Conservation (phyloP, 53 echinoderm and acorn worm genomes). For the Luidia sarsii region DNA sequence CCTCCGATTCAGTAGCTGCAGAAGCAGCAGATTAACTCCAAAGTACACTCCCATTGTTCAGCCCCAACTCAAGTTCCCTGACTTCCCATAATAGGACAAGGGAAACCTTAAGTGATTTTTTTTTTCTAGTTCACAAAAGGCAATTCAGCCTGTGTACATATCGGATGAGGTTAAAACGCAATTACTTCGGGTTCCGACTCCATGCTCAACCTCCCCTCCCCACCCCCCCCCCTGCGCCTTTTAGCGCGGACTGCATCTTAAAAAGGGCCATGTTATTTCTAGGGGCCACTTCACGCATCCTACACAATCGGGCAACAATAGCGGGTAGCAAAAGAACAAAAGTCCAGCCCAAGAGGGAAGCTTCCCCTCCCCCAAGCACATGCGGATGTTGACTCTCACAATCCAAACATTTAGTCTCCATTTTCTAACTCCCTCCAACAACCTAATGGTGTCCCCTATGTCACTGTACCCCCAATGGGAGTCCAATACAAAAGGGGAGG, state of each 20-base stretch:
- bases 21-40: too few relatives aligned
- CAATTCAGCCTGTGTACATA: neutral
- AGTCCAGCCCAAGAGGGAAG: too few relatives aligned
- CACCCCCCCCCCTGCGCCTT: neutral
- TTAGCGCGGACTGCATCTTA: neutral
- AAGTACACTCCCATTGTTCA: neutral
- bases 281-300: neutral
- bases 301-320: neutral
- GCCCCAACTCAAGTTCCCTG: neutral
- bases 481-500: too few relatives aligned
- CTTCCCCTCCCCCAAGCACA: too few relatives aligned
- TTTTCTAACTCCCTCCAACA: neutral
- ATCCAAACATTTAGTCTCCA: neutral
- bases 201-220: too few relatives aligned
- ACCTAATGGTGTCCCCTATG: too few relatives aligned
- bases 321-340: neutral
- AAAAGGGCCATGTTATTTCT: conserved; percentile 2
- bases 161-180: neutral
- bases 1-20: too few relatives aligned
- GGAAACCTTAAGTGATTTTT: conserved; percentile 3
- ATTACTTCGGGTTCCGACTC: neutral
- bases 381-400: neutral
- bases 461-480: too few relatives aligned
- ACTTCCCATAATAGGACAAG: neutral
- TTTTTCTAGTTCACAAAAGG: too few relatives aligned